Percentiles rank a stretch among this genome's conserved stretches.
Conservation (phyloP, 2,888 invertebrate species). For the Drosophila nr. perissopoda region DNA sequence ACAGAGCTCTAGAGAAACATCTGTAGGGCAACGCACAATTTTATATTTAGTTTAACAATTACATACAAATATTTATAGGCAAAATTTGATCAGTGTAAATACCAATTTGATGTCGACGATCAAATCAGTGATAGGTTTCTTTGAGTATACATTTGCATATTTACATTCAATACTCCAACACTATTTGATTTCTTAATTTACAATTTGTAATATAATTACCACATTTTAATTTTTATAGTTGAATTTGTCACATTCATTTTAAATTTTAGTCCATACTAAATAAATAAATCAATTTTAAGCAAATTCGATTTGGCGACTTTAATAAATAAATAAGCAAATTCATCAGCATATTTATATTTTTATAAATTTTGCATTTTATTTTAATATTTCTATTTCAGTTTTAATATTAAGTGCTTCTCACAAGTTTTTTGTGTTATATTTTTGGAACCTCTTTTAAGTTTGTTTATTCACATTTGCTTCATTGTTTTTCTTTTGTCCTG, state of each 20-base stretch:
- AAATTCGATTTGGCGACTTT: neutral
- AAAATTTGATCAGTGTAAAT: neutral
- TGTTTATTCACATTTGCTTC: conserved; percentile 15
- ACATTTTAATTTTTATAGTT: neutral
- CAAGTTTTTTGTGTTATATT: neutral
- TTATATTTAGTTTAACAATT: neutral
- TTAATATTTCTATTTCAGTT: neutral
- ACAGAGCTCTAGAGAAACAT: neutral
- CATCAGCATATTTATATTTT: neutral
- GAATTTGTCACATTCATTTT: neutral
- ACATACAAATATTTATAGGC: neutral
- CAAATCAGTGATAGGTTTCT: no score
- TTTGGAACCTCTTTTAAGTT: conserved; percentile 9
- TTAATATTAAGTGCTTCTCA: neutral
- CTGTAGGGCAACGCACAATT: neutral
- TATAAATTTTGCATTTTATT: neutral
- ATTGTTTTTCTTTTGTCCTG: conserved; percentile 19
- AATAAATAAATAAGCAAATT: neutral
- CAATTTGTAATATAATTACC: neutral
- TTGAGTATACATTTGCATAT: no score
- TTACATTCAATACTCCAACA: no score
- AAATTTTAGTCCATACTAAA: neutral
- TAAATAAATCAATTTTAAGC: neutral
- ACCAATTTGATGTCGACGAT: neutral
- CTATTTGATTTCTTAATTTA: neutral